These are phyloP conservation scores for Pangasius mekongensis DNA, from an alignment of 2,797 vertebrate species.

Conservation along the genomic window DNA sequence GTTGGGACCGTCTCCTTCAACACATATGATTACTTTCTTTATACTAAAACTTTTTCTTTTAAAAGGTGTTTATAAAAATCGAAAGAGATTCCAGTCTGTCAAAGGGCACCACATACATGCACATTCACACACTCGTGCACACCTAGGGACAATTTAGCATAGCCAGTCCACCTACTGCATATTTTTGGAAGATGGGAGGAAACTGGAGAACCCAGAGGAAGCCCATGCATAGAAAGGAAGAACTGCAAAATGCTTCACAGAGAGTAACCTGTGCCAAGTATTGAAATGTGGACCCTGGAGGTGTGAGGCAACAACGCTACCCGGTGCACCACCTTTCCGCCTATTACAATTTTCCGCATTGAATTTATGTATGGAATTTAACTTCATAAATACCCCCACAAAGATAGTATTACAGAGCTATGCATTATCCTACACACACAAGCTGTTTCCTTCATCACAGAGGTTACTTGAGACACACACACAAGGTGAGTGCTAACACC, in stretches of 20 bases:
- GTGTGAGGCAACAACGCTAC: background rate
- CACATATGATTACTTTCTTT: background rate
- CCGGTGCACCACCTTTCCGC: background rate
- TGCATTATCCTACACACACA: conserved; percentile 23
- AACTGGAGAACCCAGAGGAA: background rate
- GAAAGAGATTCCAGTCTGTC: background rate
- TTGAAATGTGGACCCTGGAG: background rate
- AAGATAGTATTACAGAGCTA: background rate
- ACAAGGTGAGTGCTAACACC: conserved; percentile 71
- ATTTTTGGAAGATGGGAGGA: background rate
- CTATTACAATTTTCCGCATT: background rate
- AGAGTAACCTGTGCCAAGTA: background rate
- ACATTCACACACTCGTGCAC: background rate
- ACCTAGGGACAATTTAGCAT: background rate
- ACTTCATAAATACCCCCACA: background rate
- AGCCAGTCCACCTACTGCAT: background rate
- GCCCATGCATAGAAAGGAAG: background rate
- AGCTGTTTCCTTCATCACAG: conserved; percentile 48
- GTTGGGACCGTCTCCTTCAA: background rate
- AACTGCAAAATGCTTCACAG: background rate
- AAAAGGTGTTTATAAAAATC: background rate
- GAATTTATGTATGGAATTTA: background rate
- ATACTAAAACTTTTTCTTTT: background rate
- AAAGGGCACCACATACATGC: too few species aligned
- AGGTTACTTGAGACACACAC: conserved; percentile 56